These are phyloP conservation scores for Xyliphius kryptos DNA, from an alignment of 2,113 vertebrate genomes.

Conservation along the genomic window DNA sequence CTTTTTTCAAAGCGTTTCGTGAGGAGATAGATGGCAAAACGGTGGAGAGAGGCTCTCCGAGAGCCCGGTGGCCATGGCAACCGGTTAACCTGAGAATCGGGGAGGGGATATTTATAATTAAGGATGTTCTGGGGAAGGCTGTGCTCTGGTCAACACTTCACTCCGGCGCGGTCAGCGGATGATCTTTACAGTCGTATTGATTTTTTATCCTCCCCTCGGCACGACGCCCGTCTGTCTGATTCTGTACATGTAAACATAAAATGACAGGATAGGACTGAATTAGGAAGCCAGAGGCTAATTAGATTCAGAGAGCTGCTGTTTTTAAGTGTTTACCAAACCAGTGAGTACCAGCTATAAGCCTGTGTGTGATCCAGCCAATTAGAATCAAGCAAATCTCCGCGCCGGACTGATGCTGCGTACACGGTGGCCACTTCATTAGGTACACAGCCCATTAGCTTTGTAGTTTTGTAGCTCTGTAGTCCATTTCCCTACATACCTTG, in stretches of 20 bases:
- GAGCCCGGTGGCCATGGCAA: conserved; percentile 49
- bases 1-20: conserved; percentile 35
- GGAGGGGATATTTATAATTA: conserved; percentile 48
- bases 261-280: not conserved
- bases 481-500: no score
- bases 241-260: not conserved
- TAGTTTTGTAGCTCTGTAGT: not conserved
- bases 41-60: conserved; percentile 37
- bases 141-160: conserved; percentile 10
- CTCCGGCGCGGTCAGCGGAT: not conserved
- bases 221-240: not conserved
- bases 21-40: conserved; percentile 37
- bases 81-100: conserved; percentile 39
- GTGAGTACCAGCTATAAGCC: no score
- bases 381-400: no score
- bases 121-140: conserved; percentile 37
- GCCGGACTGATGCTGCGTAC: no score
- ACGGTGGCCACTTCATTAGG: not conserved
- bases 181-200: conserved; percentile 4
- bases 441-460: not conserved
- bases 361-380: no score
- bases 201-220: not conserved
- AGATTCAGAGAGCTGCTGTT: not conserved
- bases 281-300: not conserved
- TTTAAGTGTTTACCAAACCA: no score